Base-by-base conservation (phyloP, 2,888 invertebrate species). In the Chrysolina haemoptera region DNA sequence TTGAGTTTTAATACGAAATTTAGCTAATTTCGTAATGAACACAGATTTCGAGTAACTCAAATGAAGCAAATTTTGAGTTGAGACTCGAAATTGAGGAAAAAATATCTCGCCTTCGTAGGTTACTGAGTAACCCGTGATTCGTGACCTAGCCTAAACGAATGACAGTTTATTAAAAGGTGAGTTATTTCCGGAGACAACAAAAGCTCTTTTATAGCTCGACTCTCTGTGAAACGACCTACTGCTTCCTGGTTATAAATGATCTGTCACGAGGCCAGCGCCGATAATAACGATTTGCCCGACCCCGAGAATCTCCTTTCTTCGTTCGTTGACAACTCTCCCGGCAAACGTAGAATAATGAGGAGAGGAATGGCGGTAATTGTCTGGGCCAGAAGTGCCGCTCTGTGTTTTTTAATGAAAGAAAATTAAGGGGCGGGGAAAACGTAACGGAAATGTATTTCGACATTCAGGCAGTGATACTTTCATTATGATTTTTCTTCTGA, bases 211-310 rank as follows among this genome's bases (percentile, higher is more conserved):
- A 70, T 65, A 55, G 20, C 43, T 55, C 65, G 35, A 59, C 66
- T 71, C 53, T 67, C 63, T 64, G 50, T 67, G 46, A 66, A 62
- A 65, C 66, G 66, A 62, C 62, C 48, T 71, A n/a, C 66, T 35
- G 59, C 65, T 65, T 69, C 59, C 22, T 55, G 46, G 41, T 71
- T 59, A 75, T 75, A 75, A 75, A 75, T 71, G 71, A 75, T 71
- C 53, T 74, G 75, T 71, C 75, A 75, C 75, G 41, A 41, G 68
- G 41, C 63, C 65, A 59, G 55, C 65, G 43, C 64, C 71, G 75
- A 75, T 68, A 75, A 75, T 71, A 75, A 75, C 68, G 71, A 71
- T 68, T 65, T 68, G 63, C 35, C 70, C 68, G 53, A 68, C 53
- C 72, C 68, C 40, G 16, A 66, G 62, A 68, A 41, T 68, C 68